Evolutionary conservation across 2,888 invertebrate species (phyloP).

Genomic region (Linnaemya tessellans): DNA sequence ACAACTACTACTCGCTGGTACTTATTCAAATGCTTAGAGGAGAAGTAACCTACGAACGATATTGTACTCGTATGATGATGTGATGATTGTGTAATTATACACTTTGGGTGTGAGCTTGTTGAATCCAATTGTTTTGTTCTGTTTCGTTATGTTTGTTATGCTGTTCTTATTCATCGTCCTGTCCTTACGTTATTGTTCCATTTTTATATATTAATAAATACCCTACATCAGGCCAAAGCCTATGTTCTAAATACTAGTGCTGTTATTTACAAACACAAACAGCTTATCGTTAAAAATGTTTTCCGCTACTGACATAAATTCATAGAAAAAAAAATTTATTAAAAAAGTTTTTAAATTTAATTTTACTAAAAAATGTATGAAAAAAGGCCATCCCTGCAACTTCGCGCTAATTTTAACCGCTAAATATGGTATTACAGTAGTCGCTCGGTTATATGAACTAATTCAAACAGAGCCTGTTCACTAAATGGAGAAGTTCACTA

Average conservation of each 20-base stretch:
- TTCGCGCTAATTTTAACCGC: too few species aligned
- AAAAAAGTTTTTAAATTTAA: too few species aligned
- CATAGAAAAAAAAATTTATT: too few species aligned
- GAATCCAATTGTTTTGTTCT: constrained; percentile 68
- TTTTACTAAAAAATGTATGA: too few species aligned
- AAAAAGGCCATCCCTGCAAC: too few species aligned
- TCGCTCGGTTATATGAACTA: too few species aligned
- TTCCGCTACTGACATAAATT: too few species aligned
- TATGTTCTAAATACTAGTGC: not conserved
- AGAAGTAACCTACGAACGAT: constrained; percentile 49
- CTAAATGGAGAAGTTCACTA: too few species aligned
- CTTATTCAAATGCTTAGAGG: constrained; percentile 37
- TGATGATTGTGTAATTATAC: constrained; percentile 74
- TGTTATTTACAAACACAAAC: too few species aligned
- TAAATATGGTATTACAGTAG: too few species aligned
- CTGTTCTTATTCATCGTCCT: constrained; percentile 22
- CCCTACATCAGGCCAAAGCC: constrained; percentile 7
- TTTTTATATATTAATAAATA: constrained; percentile 21
- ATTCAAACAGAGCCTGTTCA: too few species aligned
- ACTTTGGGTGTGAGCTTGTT: constrained; percentile 73
- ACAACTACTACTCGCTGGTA: not conserved
- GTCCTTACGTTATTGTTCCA: constrained; percentile 32
- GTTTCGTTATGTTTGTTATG: not conserved
- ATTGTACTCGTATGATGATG: constrained; percentile 58
- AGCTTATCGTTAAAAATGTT: too few species aligned